Evolutionary conservation across 2,797 vertebrate species (phyloP).

Genomic region (Sternotherus odoratus): DNA sequence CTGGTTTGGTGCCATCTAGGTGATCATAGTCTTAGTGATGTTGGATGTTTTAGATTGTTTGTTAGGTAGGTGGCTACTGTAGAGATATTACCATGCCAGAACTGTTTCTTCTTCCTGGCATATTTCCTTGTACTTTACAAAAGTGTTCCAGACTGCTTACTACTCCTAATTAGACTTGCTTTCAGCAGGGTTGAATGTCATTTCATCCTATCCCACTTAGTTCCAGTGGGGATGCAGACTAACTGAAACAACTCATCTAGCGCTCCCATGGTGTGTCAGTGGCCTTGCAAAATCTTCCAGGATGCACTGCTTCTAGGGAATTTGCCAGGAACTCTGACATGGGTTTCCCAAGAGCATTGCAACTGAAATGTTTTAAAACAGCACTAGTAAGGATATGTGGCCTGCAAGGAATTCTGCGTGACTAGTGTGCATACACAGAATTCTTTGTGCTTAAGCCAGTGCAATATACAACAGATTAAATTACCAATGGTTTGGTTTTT

Average conservation of each 20-base stretch:
- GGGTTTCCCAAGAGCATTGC: fast-evolving
- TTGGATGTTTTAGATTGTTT: constrained; percentile 25
- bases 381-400: fast-evolving
- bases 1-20: constrained; percentile 45
- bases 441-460: not conserved
- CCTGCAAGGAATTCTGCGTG: not conserved
- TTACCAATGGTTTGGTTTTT: not conserved
- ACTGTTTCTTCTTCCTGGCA: constrained; percentile 15
- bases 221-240: not conserved
- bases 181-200: not conserved
- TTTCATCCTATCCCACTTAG: not conserved
- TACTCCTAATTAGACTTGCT: not conserved
- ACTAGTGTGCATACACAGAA: not conserved
- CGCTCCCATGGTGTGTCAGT: fast-evolving
- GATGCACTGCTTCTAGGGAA: fast-evolving
- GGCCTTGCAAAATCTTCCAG: not conserved
- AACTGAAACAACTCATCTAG: fast-evolving
- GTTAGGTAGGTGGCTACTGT: constrained; percentile 28
- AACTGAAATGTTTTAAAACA: fast-evolving
- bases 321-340: not conserved
- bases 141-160: constrained; percentile 18
- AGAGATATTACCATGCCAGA: not conserved
- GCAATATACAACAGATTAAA: not conserved
- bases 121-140: not conserved
- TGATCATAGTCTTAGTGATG: constrained; percentile 32